Evolutionary conservation across 1,140 invertebrate genomes (phyloP).

Genomic region (Drosophila obscura): DNA sequence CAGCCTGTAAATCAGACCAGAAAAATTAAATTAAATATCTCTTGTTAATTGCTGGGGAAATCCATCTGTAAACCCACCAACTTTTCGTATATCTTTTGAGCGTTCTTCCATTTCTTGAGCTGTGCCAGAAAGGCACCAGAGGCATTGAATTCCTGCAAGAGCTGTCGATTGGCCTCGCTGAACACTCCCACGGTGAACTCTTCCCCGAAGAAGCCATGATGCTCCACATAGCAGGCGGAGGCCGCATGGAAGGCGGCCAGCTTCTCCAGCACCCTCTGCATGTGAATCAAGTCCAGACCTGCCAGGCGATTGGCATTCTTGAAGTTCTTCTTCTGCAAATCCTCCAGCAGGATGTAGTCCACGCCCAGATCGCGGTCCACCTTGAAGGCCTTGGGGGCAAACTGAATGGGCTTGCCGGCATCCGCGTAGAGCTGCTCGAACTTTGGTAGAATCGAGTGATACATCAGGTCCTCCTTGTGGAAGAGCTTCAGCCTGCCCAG

Average conservation of each 20-base stretch:
- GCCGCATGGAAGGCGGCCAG: conserved; percentile 86
- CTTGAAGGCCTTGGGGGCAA: conserved; percentile 70
- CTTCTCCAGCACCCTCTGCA: conserved; percentile 84
- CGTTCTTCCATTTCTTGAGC: conserved; percentile 79
- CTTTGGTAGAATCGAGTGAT: conserved; percentile 70
- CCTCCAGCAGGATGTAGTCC: conserved; percentile 84
- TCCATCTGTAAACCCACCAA: conserved; percentile 45
- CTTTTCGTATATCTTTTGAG: conserved; percentile 69
- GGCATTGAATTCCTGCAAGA: conserved; percentile 75
- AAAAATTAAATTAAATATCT: not conserved
- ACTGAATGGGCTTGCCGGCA: conserved; percentile 59
- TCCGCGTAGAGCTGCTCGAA: conserved; percentile 70
- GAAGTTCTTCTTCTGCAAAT: conserved; percentile 85
- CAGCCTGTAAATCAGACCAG: conserved; percentile 39
- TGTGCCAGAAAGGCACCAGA: conserved; percentile 65
- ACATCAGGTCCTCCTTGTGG: conserved; percentile 73
- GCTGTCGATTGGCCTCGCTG: conserved; percentile 62
- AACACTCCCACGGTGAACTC: conserved; percentile 73
- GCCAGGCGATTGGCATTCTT: conserved; percentile 85
- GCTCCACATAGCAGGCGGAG: conserved; percentile 80
- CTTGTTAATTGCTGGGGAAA: no score
- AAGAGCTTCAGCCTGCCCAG: conserved; percentile 63
- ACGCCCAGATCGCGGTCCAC: conserved; percentile 67
- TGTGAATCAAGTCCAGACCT: conserved; percentile 85
- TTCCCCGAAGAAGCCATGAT: conserved; percentile 65